These are phyloP conservation scores for Brachypalpus laphriformis DNA, from an alignment of 2,888 invertebrate species.

Conservation along the genomic window DNA sequence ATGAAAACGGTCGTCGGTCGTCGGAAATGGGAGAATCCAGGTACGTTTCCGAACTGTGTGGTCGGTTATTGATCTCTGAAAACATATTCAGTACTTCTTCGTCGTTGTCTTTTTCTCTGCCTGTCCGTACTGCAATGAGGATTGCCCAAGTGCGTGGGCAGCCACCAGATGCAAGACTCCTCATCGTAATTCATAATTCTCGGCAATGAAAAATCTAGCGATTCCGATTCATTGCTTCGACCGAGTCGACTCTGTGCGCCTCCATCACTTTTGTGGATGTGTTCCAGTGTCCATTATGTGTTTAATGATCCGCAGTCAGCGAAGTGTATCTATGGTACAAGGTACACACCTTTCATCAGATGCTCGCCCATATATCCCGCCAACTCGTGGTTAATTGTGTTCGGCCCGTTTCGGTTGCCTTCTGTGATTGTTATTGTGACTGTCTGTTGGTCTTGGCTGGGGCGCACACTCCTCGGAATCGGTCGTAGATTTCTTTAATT, in stretches of 20 bases:
- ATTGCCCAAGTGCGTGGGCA: slow-evolving; percentile 72
- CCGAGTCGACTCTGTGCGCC: slow-evolving; percentile 29
- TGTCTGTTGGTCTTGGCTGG: slow-evolving; percentile 17
- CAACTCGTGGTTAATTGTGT: slow-evolving; percentile 73
- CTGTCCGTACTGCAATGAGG: slow-evolving; percentile 34
- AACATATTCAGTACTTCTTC: slow-evolving; percentile 39
- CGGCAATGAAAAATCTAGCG: slow-evolving; percentile 73
- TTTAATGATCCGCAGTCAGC: slow-evolving; percentile 71
- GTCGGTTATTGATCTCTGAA: slow-evolving; percentile 72
- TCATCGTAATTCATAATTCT: slow-evolving; percentile 73
- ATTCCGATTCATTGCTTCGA: slow-evolving; percentile 63
- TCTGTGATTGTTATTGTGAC: slow-evolving; percentile 49
- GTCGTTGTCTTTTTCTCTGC: slow-evolving; percentile 4
- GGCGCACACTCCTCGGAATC: slow-evolving; percentile 50
- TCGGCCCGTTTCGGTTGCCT: slow-evolving; percentile 57
- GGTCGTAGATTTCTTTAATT: slow-evolving; percentile 35
- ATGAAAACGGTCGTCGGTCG: slow-evolving; percentile 54
- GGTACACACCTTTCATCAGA: slow-evolving; percentile 73
- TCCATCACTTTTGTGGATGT: slow-evolving; percentile 55
- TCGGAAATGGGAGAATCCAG: slow-evolving; percentile 72
- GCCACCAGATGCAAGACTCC: slow-evolving; percentile 69
- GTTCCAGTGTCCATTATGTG: slow-evolving; percentile 74
- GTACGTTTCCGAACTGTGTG: slow-evolving; percentile 71
- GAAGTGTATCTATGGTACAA: slow-evolving; percentile 63
- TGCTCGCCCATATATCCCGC: slow-evolving; percentile 73